Evolutionary conservation across 2,113 vertebrate species (phyloP).

Genomic region (Aramus guarauna): DNA sequence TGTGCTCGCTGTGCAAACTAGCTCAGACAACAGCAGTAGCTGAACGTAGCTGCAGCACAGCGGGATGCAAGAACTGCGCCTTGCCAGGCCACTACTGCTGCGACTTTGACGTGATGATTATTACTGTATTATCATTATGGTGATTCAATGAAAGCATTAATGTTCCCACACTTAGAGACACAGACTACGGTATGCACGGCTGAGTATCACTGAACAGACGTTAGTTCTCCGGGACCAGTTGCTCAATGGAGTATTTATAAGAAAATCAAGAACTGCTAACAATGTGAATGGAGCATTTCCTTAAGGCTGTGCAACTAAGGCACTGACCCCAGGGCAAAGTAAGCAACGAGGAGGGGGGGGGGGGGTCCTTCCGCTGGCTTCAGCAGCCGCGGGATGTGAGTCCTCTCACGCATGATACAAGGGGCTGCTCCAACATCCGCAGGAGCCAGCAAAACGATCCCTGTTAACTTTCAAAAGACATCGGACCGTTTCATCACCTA

Average conservation of each 20-base stretch:
- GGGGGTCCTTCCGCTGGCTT: not conserved
- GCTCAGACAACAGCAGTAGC: not conserved
- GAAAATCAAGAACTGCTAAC: not conserved
- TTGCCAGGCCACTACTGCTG: not conserved
- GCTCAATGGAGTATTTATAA: not conserved
- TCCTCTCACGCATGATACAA: not conserved
- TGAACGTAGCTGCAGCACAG: not conserved
- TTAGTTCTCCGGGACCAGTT: not conserved
- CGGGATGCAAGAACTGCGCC: not conserved
- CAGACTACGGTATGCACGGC: not conserved
- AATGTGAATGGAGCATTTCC: not conserved
- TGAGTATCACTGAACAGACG: not conserved
- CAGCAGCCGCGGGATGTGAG: not conserved
- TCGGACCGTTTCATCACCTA: not conserved
- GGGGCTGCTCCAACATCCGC: not conserved
- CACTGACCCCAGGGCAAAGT: not conserved
- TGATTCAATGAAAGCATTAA: not conserved
- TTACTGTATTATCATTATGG: not conserved
- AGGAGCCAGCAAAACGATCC: not conserved
- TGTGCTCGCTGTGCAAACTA: not conserved
- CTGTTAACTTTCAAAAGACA: not conserved
- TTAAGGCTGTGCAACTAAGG: not conserved
- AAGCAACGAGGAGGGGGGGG: too few species aligned
- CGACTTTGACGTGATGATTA: not conserved
- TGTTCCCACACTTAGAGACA: not conserved